Base-by-base conservation (phyloP, 2,113 vertebrate genomes). In the Lepidothrix coronata region DNA sequence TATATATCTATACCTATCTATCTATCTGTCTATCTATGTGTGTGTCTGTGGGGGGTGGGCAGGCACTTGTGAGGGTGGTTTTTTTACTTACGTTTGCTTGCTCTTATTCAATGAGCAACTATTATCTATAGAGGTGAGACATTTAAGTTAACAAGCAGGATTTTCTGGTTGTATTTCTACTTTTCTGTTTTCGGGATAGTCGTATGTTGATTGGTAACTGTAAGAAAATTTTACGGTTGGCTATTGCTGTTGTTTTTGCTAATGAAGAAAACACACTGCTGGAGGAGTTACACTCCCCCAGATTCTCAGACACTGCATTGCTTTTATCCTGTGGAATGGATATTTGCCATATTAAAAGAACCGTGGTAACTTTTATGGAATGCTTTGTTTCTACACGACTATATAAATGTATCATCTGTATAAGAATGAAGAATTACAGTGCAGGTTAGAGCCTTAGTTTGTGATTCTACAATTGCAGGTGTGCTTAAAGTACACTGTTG, bases 1-100 rank as follows among this genome's bases (percentile, higher is more conserved):
- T 31, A 1, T 55, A 6, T 51, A 1, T 27, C 7, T 55, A 3
- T 61, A 41, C 39, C 43, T 43, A 22, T 48, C 46, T 51, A 5
- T 30, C 2, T 24, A 13, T 16, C 2, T 33, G 1, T 52, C 8
- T 49, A 1, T 35, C 6, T 55, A 3, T 61, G 22, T 65, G 2
- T 65, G 20, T 58, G 19, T 75, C 23, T 44, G 0, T 43, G 31
- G 5, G 22, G n/a, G 6, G 8, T 11, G 15, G 35, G 23, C 17
- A 58, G 19, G 28, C 37, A 20, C 46, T 3, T 21, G 11, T n/a
- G 20, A 43, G 18, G 5, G 8, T 52, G 20, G 20, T 62, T 84
- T 37, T 49, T 21, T 89, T 76, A 68, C 63, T 49, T 73, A 23
- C 0, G 0, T 44, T 35, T 70, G 8, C 17, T 83, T 82, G 54